Percentiles rank a stretch among this genome's conserved stretches.
Evolutionary conservation across 2,888 invertebrate species (phyloP).

Genomic region (Imbricaverruca yamaguchii): DNA sequence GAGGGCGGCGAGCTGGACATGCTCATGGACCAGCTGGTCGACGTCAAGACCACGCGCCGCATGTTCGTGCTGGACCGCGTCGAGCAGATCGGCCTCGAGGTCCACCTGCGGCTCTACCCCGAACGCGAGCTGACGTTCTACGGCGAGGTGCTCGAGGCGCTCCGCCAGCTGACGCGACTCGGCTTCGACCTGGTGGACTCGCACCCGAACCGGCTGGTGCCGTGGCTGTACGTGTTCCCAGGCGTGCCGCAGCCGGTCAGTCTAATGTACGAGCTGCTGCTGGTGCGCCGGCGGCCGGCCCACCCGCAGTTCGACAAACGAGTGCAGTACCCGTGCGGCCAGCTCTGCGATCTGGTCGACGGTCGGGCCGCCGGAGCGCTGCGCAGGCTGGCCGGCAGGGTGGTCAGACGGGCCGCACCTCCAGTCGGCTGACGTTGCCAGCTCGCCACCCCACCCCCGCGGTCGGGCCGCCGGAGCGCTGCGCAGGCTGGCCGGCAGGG

Average conservation of each 20-base stretch:
- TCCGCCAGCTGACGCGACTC: background rate
- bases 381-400: too few relatives aligned
- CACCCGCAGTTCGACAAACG: too few relatives aligned
- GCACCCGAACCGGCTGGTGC: background rate
- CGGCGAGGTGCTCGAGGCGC: background rate
- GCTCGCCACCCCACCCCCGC: too few relatives aligned
- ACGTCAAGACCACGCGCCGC: background rate
- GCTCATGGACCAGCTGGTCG: slow-evolving; percentile 6
- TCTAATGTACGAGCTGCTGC: slow-evolving; percentile 1
- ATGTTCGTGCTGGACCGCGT: background rate
- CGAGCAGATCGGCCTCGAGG: slow-evolving; percentile 8
- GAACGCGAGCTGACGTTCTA: background rate
- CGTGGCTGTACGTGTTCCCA: background rate
- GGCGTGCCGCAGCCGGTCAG: background rate
- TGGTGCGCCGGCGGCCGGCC: too few relatives aligned
- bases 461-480: too few relatives aligned
- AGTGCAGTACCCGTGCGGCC: too few relatives aligned
- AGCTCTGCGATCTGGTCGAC: too few relatives aligned
- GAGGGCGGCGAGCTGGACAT: slow-evolving; percentile 22
- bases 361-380: too few relatives aligned
- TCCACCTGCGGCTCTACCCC: background rate
- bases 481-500: too few relatives aligned
- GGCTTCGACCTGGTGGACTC: background rate
- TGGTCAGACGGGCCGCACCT: too few relatives aligned
- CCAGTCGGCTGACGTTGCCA: too few relatives aligned